Conservation (phyloP, 2,888 invertebrate species). For the Eledone cirrhosa region DNA sequence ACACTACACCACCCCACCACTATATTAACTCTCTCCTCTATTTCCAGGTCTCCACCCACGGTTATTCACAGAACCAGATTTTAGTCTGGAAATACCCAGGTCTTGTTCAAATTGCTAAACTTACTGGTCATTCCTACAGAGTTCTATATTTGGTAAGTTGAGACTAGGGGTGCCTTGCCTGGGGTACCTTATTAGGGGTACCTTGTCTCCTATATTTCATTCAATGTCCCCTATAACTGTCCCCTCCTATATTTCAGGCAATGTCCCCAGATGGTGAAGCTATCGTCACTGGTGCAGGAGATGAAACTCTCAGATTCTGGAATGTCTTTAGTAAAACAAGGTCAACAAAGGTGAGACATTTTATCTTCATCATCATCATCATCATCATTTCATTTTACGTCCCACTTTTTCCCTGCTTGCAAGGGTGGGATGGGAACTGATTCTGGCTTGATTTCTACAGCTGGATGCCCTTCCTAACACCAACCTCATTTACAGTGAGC, state of each 20-base stretch:
- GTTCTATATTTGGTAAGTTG: conserved; percentile 81
- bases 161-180: no score
- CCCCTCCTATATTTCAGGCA: conserved; percentile 69
- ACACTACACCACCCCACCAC: no score
- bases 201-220: no score
- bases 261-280: conserved; percentile 98
- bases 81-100: conserved; percentile 99
- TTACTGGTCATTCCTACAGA: conserved; percentile 95
- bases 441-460: background rate
- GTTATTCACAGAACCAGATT: conserved; percentile 98
- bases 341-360: conserved; percentile 70
- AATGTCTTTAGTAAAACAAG: conserved; percentile 98
- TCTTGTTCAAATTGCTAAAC: conserved; percentile 93
- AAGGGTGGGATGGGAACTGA: background rate
- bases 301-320: conserved; percentile 98
- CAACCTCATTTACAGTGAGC: no score
- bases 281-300: conserved; percentile 98
- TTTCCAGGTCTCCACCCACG: conserved; percentile 84
- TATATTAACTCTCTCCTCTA: conserved; percentile 21
- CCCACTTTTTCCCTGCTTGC: background rate
- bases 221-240: background rate
- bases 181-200: no score
- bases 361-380: no score
- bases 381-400: background rate
- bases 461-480: no score